phyloP scores from a whole-genome alignment of 1,140 invertebrate genomes.

The Listronotus bonariensis region DNA sequence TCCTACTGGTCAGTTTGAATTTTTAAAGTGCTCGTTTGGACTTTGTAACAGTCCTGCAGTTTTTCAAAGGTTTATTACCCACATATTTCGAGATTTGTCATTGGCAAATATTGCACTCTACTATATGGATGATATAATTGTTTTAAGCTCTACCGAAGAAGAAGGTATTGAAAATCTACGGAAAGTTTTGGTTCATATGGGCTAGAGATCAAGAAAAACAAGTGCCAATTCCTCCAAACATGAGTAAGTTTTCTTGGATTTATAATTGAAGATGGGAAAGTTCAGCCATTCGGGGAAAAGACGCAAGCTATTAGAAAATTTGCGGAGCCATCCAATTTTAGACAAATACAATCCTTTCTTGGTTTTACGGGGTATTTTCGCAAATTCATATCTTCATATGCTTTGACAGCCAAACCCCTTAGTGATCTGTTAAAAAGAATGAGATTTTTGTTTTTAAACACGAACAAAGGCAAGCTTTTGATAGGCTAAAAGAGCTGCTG shows the following conservation, averaged over 20 bases:
- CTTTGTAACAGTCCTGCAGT: slow-evolving; percentile 45
- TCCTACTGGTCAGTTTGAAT: slow-evolving; percentile 45
- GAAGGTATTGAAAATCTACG: slow-evolving; percentile 31
- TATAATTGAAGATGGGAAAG: too few species aligned
- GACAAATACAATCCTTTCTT: too few species aligned
- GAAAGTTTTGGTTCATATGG: slow-evolving; percentile 47
- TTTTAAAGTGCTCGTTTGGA: slow-evolving; percentile 44
- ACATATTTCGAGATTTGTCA: slow-evolving; percentile 44
- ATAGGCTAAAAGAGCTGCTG: slow-evolving; percentile 32
- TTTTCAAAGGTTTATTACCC: slow-evolving; percentile 37
- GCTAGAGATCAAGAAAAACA: slow-evolving; percentile 52
- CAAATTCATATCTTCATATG: slow-evolving; percentile 44
- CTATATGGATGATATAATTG: slow-evolving; percentile 42
- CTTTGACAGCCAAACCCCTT: slow-evolving; percentile 47
- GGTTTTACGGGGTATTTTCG: too few species aligned
- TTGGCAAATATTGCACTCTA: slow-evolving; percentile 39
- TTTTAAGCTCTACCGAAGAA: slow-evolving; percentile 35
- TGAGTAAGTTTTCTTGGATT: slow-evolving; percentile 33
- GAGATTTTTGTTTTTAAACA: slow-evolving; percentile 24
- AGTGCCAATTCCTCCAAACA: slow-evolving; percentile 32
- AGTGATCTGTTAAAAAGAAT: slow-evolving; percentile 34
- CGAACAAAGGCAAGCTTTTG: slow-evolving; percentile 37
- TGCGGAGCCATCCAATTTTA: too few species aligned
- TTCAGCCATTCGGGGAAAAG: slow-evolving; percentile 47
- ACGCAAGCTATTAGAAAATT: slow-evolving; percentile 48